These are phyloP conservation scores for Tribolium madens DNA, from an alignment of 1,140 invertebrate species.

Conservation along the genomic window DNA sequence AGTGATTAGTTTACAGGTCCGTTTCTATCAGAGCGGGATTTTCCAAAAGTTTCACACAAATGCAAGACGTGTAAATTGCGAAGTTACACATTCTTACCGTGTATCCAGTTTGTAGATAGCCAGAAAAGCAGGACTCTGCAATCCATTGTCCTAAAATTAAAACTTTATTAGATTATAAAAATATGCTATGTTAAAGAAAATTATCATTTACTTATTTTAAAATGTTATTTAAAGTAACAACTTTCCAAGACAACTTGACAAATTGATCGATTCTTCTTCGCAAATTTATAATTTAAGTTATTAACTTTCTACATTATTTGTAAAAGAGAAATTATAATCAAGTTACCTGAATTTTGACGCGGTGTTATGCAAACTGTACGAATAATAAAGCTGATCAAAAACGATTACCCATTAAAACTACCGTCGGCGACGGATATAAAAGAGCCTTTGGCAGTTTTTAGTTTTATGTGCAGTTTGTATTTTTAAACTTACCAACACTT, in stretches of 20 bases:
- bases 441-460: not conserved
- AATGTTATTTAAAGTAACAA: too few relatives aligned
- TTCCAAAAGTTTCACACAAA: not conserved
- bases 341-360: not conserved
- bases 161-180: not conserved
- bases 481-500: not conserved
- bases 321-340: too few relatives aligned
- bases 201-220: not conserved
- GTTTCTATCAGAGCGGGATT: not conserved
- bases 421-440: not conserved
- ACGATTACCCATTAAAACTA: not conserved
- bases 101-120: constrained; percentile 42
- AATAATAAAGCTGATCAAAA: not conserved
- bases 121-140: constrained; percentile 40
- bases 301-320: too few relatives aligned
- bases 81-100: constrained; percentile 32
- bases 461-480: not conserved
- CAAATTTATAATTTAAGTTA: too few relatives aligned
- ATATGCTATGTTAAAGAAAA: not conserved
- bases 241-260: too few relatives aligned
- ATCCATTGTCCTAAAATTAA: constrained; percentile 39
- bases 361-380: not conserved
- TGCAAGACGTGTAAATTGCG: not conserved
- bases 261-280: too few relatives aligned
- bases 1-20: constrained; percentile 21